Evolutionary conservation across 2,113 vertebrate genomes (phyloP), one percentile per base, ranked within the genome.

Genomic region (Arvicanthis niloticus): DNA sequence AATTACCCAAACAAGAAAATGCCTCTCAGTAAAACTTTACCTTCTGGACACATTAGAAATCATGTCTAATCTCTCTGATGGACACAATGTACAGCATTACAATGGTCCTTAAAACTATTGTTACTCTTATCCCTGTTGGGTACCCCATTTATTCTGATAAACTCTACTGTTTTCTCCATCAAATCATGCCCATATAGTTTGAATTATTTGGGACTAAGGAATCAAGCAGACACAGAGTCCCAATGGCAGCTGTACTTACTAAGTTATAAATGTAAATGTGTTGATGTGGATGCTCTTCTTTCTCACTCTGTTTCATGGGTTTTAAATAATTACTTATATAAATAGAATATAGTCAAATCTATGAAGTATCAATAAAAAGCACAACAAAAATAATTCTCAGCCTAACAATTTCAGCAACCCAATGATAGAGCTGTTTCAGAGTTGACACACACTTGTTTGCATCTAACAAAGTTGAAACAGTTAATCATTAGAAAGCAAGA

Each of bases 291-390:
- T 22, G 0, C 19, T 92, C 1, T 92, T 67, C 12, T 80, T 85
- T 75, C 13, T 84, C 8, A 56, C 1, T 10, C 1, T 45, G 0
- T 60, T 76, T 62, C 0, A 60, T 70, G 10, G 0, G 0, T 67
- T 97, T 84, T 65, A 45, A 40, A 10, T 91, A 84, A 40, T 5
- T 81, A 9, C 24, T 94, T 92, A 11, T 67, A 1, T 60, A 65
- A 37, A 26, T 77, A 7, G 16, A 80, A 72, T 56, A 11, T 9
- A 56, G 19, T 15, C 65, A 53, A 24, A 40, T 81, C 1, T 26
- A 72, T 24, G 2, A n/a, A n/a, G 1, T 8, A n/a, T 10, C 31
- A 86, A 34, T 53, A 53, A 77, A 91, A 26, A 68, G 76, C 8
- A 60, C 3, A 73, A 31, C 1, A 91, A 81, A 87, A 77, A 85